Base-by-base conservation (phyloP, 2,888 invertebrate species). In the Drosophila sordidula region DNA sequence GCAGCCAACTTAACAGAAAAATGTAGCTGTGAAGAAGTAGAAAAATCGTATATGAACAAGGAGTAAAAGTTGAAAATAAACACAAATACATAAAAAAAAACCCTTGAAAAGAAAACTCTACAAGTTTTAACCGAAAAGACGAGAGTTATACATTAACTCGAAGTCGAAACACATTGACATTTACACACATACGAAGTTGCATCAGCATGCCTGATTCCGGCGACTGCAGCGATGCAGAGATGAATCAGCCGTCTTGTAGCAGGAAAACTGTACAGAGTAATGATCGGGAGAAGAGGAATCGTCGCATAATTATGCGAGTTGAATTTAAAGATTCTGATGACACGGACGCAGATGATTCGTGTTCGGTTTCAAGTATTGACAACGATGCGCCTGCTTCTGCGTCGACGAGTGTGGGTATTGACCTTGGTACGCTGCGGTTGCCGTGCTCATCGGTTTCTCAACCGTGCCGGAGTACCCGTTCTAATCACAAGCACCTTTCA, bases 271-370 rank as follows among this genome's bases (percentile, higher is more conserved):
- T 18, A 39, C 51, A 42, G 45, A 70, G 58, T 32, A 64, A 39
- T 38, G 80, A 71, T 18, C 63, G 61, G 14, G 80, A 80, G 18
- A 87, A 73, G 25, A 87, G 81, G 63, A 91, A 90, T 59, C 89
- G 91, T 50, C 91, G 91, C 57, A 91, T 92, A 70, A 91, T 92
- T 2, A 92, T 92, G 91, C 90, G 91, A 66, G 91, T 92, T 45
- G 91, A 92, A 70, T 90, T 91, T 47, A 91, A 91, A 65, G 91
- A 92, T 70, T 82, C 90, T n/a, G 91, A 90, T 41, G 88, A 89
- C 51, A 81, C 87, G 26, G 88, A 89, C 29, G 77, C 54, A 26
- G 73, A 77, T 25, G 83, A 68, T 6, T 44, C 46, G n/a, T 29
- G 55, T 22, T 70, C 42, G 39, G 49, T 34, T 51, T 57, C 59